Conservation (phyloP, 2,888 invertebrate species). For the Pardosa pseudoannulata region DNA sequence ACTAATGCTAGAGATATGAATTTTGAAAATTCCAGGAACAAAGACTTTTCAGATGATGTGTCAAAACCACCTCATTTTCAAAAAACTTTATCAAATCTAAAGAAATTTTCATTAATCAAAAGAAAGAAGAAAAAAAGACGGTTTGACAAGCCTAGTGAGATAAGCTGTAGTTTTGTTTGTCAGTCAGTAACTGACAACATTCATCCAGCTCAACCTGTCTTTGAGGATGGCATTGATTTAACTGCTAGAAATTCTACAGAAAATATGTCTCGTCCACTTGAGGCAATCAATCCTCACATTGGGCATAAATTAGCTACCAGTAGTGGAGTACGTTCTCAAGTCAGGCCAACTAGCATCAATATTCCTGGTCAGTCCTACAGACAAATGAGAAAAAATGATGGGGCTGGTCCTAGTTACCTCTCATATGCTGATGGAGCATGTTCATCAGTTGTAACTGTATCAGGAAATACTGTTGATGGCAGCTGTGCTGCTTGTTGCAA, state of each 20-base stretch:
- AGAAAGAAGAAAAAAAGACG: slow-evolving; percentile 64
- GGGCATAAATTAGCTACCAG: slow-evolving; percentile 62
- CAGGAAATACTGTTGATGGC: slow-evolving; percentile 28
- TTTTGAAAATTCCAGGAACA: slow-evolving; percentile 40
- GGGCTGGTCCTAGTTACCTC: slow-evolving; percentile 50
- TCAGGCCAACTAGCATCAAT: slow-evolving; percentile 49
- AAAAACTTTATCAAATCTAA: slow-evolving; percentile 72
- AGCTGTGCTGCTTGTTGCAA: slow-evolving; percentile 30
- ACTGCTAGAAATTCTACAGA: slow-evolving; percentile 43
- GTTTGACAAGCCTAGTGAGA: slow-evolving; percentile 36
- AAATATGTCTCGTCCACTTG: slow-evolving; percentile 52
- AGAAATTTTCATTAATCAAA: slow-evolving; percentile 71
- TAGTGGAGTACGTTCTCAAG: slow-evolving; percentile 39
- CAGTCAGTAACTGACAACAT: slow-evolving; percentile 42
- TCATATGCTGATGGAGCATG: slow-evolving; percentile 53
- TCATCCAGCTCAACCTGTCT: slow-evolving; percentile 25
- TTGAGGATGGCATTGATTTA: slow-evolving; percentile 47
- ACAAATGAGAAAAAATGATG: slow-evolving; percentile 24
- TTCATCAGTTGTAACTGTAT: slow-evolving; percentile 55
- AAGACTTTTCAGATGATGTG: slow-evolving; percentile 59
- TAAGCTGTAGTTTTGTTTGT: slow-evolving; percentile 65
- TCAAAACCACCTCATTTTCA: slow-evolving; percentile 69
- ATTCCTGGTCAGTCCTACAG: slow-evolving; percentile 52
- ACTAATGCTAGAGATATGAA: background rate
- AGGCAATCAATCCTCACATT: slow-evolving; percentile 66